Percentiles rank a stretch among this genome's conserved stretches.
These are phyloP conservation scores for Zootoca vivipara DNA, from an alignment of 2,113 vertebrate genomes.

Conservation along the genomic window DNA sequence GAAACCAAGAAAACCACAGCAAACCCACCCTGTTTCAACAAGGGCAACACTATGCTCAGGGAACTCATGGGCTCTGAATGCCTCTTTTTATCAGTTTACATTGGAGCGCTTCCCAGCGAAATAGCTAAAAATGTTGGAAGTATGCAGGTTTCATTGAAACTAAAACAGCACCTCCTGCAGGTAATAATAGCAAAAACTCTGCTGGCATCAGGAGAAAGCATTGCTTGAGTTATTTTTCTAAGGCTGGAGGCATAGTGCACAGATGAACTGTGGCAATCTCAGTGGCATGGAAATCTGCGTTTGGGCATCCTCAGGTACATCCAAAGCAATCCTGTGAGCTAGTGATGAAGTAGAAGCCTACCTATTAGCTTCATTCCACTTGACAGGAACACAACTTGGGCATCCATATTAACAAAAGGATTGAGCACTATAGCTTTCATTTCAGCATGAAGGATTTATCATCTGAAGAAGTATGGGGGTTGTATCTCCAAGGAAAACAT, in stretches of 20 bases:
- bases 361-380: background rate
- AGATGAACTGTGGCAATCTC: background rate
- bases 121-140: background rate
- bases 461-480: background rate
- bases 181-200: accelerated
- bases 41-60: conserved; percentile 46
- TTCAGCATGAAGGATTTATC: background rate
- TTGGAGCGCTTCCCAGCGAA: conserved; percentile 52
- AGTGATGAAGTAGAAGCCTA: background rate
- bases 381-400: background rate
- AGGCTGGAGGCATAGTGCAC: background rate
- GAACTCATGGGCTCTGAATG: conserved; percentile 45
- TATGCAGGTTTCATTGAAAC: background rate
- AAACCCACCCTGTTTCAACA: conserved; percentile 68
- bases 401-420: background rate
- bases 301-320: background rate
- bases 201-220: background rate
- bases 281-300: background rate
- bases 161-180: background rate
- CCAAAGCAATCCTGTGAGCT: background rate
- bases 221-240: background rate
- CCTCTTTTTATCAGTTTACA: conserved; percentile 60
- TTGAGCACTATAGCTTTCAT: background rate
- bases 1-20: conserved; percentile 73
- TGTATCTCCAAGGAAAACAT: background rate